Evolutionary conservation across 2,888 invertebrate genomes (phyloP).

Genomic region (Platynereis dumerilii): DNA sequence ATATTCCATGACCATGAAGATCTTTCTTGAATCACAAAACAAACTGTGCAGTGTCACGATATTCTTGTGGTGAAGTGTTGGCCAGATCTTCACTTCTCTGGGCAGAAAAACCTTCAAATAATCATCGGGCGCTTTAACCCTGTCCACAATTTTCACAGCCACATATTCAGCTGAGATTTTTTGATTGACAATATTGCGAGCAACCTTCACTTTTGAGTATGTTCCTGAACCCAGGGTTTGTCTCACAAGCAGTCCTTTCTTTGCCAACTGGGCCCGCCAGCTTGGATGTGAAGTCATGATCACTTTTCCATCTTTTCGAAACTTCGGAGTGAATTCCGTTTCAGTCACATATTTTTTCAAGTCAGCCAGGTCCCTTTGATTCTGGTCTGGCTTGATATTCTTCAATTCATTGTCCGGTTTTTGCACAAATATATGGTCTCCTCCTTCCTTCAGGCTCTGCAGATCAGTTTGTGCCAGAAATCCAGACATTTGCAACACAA

Average conservation of each 20-base stretch:
- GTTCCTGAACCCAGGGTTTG: slow-evolving; percentile 58
- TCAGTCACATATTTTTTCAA: not conserved
- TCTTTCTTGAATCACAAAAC: slow-evolving; percentile 39
- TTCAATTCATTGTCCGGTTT: too few species aligned
- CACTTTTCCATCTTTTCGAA: not conserved
- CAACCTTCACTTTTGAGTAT: slow-evolving; percentile 53
- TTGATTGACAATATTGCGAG: slow-evolving; percentile 9
- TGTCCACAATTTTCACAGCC: slow-evolving; percentile 46
- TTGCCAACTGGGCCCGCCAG: slow-evolving; percentile 56
- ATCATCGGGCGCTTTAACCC: slow-evolving; percentile 44
- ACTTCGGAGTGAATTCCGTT: not conserved
- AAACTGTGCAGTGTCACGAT: slow-evolving; percentile 41
- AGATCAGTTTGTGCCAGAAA: too few species aligned
- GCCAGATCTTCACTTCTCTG: slow-evolving; percentile 49
- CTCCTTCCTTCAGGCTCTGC: too few species aligned
- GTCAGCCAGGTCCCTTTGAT: too few species aligned
- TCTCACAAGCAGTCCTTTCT: slow-evolving; percentile 53
- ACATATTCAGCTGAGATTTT: slow-evolving; percentile 23
- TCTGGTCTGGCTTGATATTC: too few species aligned
- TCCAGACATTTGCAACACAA: too few species aligned
- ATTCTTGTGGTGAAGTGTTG: slow-evolving; percentile 42
- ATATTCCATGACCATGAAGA: slow-evolving; percentile 64
- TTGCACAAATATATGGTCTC: too few species aligned
- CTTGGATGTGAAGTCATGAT: slow-evolving; percentile 41
- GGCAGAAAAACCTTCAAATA: slow-evolving; percentile 48